phyloP scores from a whole-genome alignment of 1,140 invertebrate species.

The Leucophenga varia region DNA sequence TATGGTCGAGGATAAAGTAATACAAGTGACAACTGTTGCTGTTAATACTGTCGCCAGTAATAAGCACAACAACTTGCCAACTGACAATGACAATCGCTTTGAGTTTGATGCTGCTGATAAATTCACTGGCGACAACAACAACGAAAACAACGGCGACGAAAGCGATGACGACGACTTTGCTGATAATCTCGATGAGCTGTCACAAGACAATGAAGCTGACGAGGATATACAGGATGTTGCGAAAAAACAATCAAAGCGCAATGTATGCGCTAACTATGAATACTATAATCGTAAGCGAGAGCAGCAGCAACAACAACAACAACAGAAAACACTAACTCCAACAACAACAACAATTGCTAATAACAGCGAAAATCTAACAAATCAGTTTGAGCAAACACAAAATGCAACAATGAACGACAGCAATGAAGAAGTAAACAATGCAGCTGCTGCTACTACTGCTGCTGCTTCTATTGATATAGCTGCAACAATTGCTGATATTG shows the following conservation, averaged over 20 bases:
- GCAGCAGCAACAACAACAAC: constrained; percentile 15
- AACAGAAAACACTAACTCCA: constrained; percentile 18
- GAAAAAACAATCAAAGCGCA: constrained; percentile 14
- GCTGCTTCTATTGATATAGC: too few relatives aligned
- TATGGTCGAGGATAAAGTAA: constrained; percentile 62
- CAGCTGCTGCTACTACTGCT: too few relatives aligned
- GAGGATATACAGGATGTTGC: constrained; percentile 8
- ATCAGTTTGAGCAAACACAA: too few relatives aligned
- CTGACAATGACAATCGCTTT: constrained; percentile 14
- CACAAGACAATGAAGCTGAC: constrained; percentile 3
- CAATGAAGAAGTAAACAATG: too few relatives aligned
- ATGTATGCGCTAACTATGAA: constrained; percentile 36
- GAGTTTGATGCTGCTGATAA: not conserved
- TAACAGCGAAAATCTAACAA: too few relatives aligned
- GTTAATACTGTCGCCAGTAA: not conserved
- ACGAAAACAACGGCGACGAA: not conserved
- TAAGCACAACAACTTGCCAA: constrained; percentile 31
- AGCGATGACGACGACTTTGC: not conserved
- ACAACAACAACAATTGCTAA: constrained; percentile 16
- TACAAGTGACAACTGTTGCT: constrained; percentile 10
- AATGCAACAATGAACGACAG: too few relatives aligned
- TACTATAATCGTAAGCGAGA: constrained; percentile 48
- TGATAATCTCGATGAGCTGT: not conserved
- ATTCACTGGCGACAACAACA: not conserved
- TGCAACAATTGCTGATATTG: too few relatives aligned